Evolutionary conservation across 2,113 vertebrate genomes (phyloP).

Genomic region (Felis chaus): DNA sequence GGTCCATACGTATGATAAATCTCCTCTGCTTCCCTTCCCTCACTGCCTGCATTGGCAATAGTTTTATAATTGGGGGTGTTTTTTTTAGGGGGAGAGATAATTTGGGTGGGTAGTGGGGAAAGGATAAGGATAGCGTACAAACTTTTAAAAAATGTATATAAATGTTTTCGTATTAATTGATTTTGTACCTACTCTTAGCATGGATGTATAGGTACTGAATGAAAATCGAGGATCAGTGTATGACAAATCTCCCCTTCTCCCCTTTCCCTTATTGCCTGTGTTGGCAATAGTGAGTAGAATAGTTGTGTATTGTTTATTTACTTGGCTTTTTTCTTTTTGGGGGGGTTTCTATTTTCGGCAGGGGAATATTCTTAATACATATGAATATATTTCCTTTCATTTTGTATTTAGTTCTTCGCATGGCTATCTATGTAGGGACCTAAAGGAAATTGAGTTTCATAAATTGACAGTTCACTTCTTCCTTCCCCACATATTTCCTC

Average conservation of each 20-base stretch:
- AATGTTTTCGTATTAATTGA: background rate
- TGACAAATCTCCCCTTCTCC: background rate
- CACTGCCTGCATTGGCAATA: slow-evolving; percentile 45
- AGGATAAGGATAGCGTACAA: background rate
- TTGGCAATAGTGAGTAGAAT: background rate
- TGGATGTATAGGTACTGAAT: background rate
- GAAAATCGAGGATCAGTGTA: slow-evolving; percentile 32
- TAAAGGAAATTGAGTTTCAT: slow-evolving; percentile 1
- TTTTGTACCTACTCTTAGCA: slow-evolving; percentile 17
- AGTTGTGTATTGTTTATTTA: slow-evolving; percentile 4
- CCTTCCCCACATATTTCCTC: background rate
- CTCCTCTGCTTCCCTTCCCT: slow-evolving; percentile 61
- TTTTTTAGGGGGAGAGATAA: background rate
- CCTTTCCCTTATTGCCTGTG: background rate
- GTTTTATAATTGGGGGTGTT: slow-evolving; percentile 29
- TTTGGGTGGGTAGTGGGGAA: background rate
- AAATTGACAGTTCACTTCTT: slow-evolving; percentile 23
- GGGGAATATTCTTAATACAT: slow-evolving; percentile 13
- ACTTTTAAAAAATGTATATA: slow-evolving; percentile 45
- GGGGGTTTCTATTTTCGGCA: slow-evolving; percentile 42
- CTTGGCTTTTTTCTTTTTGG: background rate
- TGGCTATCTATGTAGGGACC: background rate
- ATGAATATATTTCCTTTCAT: slow-evolving; percentile 21
- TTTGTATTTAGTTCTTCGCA: background rate
- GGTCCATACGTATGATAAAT: slow-evolving; percentile 75